Evolutionary conservation across 2,797 vertebrate genomes (phyloP).

Genomic region (Manis javanica): DNA sequence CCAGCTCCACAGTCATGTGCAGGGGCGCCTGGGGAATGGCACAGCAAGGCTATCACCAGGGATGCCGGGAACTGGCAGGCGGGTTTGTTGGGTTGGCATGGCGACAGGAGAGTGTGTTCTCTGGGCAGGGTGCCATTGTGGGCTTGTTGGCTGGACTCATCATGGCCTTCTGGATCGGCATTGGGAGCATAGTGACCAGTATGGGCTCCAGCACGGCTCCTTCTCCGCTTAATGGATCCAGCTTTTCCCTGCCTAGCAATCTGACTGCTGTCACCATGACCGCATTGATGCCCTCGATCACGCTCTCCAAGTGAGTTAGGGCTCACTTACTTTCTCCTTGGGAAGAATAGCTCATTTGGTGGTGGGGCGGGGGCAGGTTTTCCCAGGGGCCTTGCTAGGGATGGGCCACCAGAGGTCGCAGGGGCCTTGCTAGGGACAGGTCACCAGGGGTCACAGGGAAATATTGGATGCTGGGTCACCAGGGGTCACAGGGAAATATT

Average conservation of each 20-base stretch:
- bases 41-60: neutral
- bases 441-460: too few relatives aligned
- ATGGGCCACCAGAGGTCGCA: neutral
- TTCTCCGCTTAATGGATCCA: constrained; percentile 67
- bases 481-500: neutral
- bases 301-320: constrained; percentile 85
- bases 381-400: neutral
- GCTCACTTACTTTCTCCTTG: neutral
- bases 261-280: constrained; percentile 87
- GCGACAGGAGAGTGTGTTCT: neutral
- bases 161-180: constrained; percentile 98
- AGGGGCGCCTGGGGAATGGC: neutral
- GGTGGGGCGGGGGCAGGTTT: neutral
- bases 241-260: constrained; percentile 83
- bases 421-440: too few relatives aligned
- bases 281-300: constrained; percentile 71
- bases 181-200: constrained; percentile 90
- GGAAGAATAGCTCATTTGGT: neutral
- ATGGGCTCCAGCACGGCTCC: accelerated
- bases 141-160: constrained; percentile 91
- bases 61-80: neutral
- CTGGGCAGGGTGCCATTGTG: constrained; percentile 90
- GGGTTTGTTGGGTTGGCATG: neutral
- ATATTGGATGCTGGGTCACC: neutral
- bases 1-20: neutral